phyloP scores from a whole-genome alignment of 2,888 invertebrate species.

The Electrophaes corylata region DNA sequence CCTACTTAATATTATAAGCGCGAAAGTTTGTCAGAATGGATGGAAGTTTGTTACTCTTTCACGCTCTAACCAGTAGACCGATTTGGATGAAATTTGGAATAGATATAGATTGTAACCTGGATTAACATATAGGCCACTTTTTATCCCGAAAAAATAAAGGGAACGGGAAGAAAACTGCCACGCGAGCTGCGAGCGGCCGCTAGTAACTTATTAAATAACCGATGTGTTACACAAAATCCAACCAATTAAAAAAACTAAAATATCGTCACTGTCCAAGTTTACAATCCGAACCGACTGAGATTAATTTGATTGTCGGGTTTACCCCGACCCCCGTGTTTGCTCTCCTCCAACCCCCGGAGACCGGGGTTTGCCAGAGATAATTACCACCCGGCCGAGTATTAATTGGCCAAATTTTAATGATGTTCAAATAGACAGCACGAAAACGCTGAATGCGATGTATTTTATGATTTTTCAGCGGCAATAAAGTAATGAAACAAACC shows the following conservation, averaged over 20 bases:
- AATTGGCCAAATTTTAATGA: slow-evolving; percentile 41
- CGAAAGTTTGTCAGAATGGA: too few relatives aligned
- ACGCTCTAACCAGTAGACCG: too few relatives aligned
- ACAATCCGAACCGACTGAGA: slow-evolving; percentile 29
- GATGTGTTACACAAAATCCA: neutral
- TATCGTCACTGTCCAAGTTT: slow-evolving; percentile 20
- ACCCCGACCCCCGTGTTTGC: slow-evolving; percentile 29
- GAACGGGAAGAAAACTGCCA: too few relatives aligned
- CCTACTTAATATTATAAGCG: too few relatives aligned
- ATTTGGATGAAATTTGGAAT: too few relatives aligned
- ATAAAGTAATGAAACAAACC: neutral
- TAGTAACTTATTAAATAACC: neutral
- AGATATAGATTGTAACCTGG: too few relatives aligned
- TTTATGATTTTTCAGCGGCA: slow-evolving; percentile 21
- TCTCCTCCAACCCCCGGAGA: slow-evolving; percentile 18
- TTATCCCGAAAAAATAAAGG: too few relatives aligned
- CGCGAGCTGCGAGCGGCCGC: too few relatives aligned
- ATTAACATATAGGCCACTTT: too few relatives aligned
- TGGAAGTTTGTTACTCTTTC: too few relatives aligned
- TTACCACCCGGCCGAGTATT: slow-evolving; percentile 34
- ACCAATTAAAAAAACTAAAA: slow-evolving; percentile 24
- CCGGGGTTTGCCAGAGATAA: slow-evolving; percentile 28
- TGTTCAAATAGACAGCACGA: slow-evolving; percentile 31
- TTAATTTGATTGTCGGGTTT: slow-evolving; percentile 37
- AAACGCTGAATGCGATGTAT: slow-evolving; percentile 18